Conservation (phyloP, 2,113 vertebrate species). For the Onychorhynchus coronatus region DNA sequence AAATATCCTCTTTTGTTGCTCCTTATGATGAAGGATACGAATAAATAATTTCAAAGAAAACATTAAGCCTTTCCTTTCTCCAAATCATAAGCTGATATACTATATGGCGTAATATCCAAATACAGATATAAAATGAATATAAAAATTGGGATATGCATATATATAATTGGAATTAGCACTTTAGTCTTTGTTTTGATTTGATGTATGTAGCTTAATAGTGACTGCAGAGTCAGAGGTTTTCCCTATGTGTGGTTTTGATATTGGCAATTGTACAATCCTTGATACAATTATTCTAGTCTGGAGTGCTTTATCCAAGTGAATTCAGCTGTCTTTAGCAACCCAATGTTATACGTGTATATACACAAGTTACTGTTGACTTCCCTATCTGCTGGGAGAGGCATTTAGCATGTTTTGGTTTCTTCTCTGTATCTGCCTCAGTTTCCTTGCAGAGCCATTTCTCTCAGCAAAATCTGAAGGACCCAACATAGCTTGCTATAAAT, state of each 20-base stretch:
- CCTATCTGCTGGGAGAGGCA: not conserved
- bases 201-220: not conserved
- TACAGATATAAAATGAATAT: not conserved
- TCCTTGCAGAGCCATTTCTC: not conserved
- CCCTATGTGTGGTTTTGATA: not conserved
- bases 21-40: not conserved
- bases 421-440: not conserved
- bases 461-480: not conserved
- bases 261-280: not conserved
- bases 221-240: not conserved
- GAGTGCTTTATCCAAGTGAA: not conserved
- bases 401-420: not conserved
- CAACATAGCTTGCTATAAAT: not conserved
- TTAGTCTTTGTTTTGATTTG: not conserved
- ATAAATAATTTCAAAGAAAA: constrained; percentile 30
- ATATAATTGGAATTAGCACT: not conserved
- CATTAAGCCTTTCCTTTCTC: constrained; percentile 5
- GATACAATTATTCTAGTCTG: not conserved
- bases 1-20: not conserved
- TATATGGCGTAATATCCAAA: not conserved
- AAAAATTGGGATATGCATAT: not conserved
- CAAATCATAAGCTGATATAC: constrained; percentile 8
- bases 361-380: not conserved
- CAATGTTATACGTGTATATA: not conserved
- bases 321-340: not conserved